Base-by-base conservation (phyloP, 2,888 invertebrate genomes). In the Biston betularia region DNA sequence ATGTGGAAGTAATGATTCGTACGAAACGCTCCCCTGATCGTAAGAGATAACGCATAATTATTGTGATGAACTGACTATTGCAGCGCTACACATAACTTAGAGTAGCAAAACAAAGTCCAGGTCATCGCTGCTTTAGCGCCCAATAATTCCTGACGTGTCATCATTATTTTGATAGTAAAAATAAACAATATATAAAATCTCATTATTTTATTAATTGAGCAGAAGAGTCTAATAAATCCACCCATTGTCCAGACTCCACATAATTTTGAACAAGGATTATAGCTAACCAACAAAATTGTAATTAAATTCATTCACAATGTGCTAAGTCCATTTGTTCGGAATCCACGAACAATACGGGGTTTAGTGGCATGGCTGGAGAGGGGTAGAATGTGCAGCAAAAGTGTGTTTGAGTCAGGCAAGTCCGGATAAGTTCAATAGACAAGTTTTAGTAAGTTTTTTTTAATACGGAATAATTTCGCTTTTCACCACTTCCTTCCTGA, bases 241-340 rank as follows among this genome's bases (percentile, higher is more conserved):
- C 5, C 38, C 34, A 56, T 56, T 63, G 50, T 57, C 45, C 50
- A 45, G 57, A 11, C 42, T 55, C 11, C 44, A 52, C 10, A 42
- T 57, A 59, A 58, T 54, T 54, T 65, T 48, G 57, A 66, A 57
- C 56, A 52, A 38, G 65, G 53, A 57, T 66, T 66, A 66, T 58
- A 35, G 34, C 58, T 49, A 44, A 57, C 53, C 67, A 59, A 67
- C 73, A 63, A 70, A 71, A 73, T 71, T 63, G 70, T 70, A 72
- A 74, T 70, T 69, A 70, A 70, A 74, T 72, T 67, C 70, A 60
- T 65, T 69, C 63, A 70, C 70, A 71, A 68, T 69, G 71, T 66
- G 69, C 69, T 59, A 67, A 74, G 70, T 68, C 74, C 74, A 72
- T 69, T 74, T 72, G 72, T 67, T 72, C 61, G 44, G 65, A 70